phyloP scores from a whole-genome alignment of 2,888 invertebrate species.

The Himalopsyche kuldschensis region DNA sequence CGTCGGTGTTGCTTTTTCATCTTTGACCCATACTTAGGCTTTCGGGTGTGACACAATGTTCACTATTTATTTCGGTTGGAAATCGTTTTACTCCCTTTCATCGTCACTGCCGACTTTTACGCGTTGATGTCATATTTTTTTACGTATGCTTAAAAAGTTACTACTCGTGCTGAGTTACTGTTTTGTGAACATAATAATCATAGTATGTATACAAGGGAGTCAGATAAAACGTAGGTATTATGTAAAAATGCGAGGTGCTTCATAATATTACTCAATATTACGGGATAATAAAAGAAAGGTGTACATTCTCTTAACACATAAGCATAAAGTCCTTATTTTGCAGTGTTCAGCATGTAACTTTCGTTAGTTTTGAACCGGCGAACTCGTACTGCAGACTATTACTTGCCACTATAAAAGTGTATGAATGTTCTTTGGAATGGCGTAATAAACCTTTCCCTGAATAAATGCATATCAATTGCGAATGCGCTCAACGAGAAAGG shows the following conservation, averaged over 20 bases:
- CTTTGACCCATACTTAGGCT: no score
- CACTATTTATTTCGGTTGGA: no score
- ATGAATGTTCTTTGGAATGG: not conserved
- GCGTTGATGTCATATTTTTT: no score
- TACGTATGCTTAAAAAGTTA: no score
- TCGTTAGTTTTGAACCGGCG: slow-evolving; percentile 21
- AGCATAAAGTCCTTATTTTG: slow-evolving; percentile 3
- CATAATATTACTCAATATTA: slow-evolving; percentile 19
- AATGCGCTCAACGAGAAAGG: not conserved
- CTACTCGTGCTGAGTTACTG: not conserved
- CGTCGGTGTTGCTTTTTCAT: no score
- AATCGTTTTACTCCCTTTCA: no score
- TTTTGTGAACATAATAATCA: not conserved
- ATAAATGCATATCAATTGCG: not conserved
- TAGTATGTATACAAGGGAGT: not conserved
- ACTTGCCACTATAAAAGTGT: slow-evolving; percentile 19
- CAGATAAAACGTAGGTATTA: not conserved
- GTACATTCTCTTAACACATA: slow-evolving; percentile 21
- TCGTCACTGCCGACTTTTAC: no score
- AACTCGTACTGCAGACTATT: slow-evolving; percentile 10
- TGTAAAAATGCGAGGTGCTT: not conserved
- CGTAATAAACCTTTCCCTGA: not conserved
- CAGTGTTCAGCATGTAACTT: slow-evolving; percentile 11
- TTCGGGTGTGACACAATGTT: no score
- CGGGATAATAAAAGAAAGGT: slow-evolving; percentile 22